Percentiles rank a stretch among this genome's conserved stretches.
Evolutionary conservation across 2,888 invertebrate species (phyloP).

Genomic region (Orthosia incerta): DNA sequence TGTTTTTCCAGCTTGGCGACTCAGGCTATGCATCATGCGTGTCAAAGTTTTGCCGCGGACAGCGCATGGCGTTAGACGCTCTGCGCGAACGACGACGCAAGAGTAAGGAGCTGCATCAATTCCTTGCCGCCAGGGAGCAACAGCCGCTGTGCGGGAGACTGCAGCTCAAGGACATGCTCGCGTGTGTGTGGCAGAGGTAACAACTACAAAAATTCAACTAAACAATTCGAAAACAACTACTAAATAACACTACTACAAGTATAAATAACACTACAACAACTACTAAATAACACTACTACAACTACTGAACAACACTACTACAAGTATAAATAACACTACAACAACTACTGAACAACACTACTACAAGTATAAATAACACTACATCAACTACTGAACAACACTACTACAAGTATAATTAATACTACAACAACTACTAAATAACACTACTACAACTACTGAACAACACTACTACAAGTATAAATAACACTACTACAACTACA

Average conservation of each 20-base stretch:
- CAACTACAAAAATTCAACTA: neutral
- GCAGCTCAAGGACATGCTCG: slow-evolving; percentile 95
- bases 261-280: neutral
- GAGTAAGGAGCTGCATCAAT: slow-evolving; percentile 94
- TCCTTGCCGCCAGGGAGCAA: slow-evolving; percentile 95
- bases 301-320: neutral
- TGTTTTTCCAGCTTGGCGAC: slow-evolving; percentile 92
- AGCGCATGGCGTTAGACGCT: slow-evolving; percentile 96
- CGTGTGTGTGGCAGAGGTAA: slow-evolving; percentile 89
- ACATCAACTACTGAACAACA: too few species aligned
- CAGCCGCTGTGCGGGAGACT: slow-evolving; percentile 95
- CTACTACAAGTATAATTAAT: too few species aligned
- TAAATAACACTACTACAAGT: neutral
- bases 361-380: too few species aligned
- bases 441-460: neutral
- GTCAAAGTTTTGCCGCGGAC: slow-evolving; percentile 96
- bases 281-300: neutral
- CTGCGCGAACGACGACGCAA: slow-evolving; percentile 94
- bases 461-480: too few species aligned
- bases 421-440: too few species aligned
- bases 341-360: too few species aligned
- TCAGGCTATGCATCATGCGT: slow-evolving; percentile 93
- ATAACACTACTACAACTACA: neutral
- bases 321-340: neutral
- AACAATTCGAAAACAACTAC: neutral